A percentile compares a stretch with the other conserved stretches of the same genome.
Conservation (phyloP, 1,140 invertebrate species). For the Nixonia krombeini region DNA sequence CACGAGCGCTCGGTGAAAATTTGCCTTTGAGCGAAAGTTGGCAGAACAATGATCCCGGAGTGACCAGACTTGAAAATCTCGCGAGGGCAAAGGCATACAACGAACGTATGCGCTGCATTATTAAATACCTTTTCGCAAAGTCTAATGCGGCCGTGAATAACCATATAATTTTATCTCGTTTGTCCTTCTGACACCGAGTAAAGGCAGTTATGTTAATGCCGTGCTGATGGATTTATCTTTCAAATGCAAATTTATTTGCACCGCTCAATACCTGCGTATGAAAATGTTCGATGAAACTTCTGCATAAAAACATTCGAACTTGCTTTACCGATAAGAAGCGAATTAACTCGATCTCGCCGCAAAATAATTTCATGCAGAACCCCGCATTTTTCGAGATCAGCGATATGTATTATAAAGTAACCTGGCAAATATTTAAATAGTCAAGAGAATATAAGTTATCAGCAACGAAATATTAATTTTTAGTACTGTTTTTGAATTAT, state of each 20-base stretch:
- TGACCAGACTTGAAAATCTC: constrained; percentile 28
- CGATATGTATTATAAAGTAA: too few relatives aligned
- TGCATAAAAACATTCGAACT: too few relatives aligned
- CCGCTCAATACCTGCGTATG: neutral
- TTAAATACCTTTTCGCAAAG: constrained; percentile 32
- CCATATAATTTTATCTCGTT: constrained; percentile 32
- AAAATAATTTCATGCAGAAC: too few relatives aligned
- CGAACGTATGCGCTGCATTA: constrained; percentile 26
- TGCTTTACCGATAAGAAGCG: too few relatives aligned
- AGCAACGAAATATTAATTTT: too few relatives aligned
- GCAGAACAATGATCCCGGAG: constrained; percentile 26
- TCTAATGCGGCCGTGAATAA: constrained; percentile 31
- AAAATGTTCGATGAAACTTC: neutral
- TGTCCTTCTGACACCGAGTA: constrained; percentile 35
- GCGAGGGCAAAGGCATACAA: constrained; percentile 14
- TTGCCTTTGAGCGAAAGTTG: constrained; percentile 8
- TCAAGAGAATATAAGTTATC: too few relatives aligned
- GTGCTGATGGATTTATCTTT: neutral
- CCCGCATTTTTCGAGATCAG: too few relatives aligned
- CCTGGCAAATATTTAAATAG: too few relatives aligned
- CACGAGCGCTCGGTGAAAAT: neutral
- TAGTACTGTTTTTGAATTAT: too few relatives aligned
- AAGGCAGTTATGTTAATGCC: constrained; percentile 18
- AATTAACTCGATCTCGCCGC: too few relatives aligned
- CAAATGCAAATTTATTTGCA: too few relatives aligned